Conservation (phyloP, 2,797 vertebrate genomes). For the Oreochromis grahami region DNA sequence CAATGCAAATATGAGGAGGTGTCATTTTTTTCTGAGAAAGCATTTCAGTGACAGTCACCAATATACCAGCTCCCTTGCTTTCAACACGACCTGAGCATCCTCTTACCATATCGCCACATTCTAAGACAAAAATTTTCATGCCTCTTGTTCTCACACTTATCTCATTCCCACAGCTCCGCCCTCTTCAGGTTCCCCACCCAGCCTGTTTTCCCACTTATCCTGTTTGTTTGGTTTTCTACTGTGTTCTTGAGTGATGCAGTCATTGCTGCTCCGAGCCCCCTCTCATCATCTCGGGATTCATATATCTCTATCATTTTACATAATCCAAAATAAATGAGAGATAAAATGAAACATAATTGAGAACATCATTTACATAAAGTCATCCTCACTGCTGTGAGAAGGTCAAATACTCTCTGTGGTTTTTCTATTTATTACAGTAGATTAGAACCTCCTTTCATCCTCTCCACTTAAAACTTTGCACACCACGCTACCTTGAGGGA, state of each 20-base stretch:
- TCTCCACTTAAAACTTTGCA: not conserved
- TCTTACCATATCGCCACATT: slow-evolving; percentile 28
- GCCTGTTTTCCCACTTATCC: not conserved
- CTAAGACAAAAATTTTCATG: not conserved
- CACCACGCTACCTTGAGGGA: not conserved
- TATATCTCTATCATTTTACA: not conserved
- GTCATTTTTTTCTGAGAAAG: not conserved
- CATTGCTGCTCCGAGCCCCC: not conserved
- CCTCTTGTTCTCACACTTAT: slow-evolving; percentile 6
- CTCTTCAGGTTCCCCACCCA: not conserved
- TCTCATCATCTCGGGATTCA: not conserved
- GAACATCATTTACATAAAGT: not conserved
- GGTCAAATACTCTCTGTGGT: slow-evolving; percentile 9
- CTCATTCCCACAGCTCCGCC: slow-evolving; percentile 14
- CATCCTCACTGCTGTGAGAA: slow-evolving; percentile 3
- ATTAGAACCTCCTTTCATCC: slow-evolving; percentile 36
- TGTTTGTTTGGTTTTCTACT: not conserved
- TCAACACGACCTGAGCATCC: not conserved
- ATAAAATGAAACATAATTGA: not conserved
- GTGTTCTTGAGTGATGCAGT: not conserved
- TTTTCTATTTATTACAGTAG: slow-evolving; percentile 28
- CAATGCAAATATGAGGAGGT: slow-evolving; percentile 5
- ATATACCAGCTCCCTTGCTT: not conserved
- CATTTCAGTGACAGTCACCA: not conserved
- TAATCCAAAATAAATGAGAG: not conserved